Conservation (phyloP, 2,888 invertebrate species). For the Synanthedon myopaeformis region DNA sequence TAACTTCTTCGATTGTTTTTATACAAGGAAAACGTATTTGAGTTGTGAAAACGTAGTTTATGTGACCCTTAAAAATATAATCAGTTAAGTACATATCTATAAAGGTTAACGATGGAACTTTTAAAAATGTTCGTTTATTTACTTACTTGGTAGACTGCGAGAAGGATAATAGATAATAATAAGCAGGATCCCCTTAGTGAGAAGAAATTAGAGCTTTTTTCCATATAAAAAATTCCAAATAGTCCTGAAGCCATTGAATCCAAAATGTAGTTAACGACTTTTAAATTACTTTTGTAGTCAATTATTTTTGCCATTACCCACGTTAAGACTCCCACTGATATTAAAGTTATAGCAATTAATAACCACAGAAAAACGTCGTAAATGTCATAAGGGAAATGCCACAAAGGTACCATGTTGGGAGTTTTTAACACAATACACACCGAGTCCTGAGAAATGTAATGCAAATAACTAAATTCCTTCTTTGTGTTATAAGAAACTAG, state of each 20-base stretch:
- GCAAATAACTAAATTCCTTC: slow-evolving; percentile 16
- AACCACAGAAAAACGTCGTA: slow-evolving; percentile 9
- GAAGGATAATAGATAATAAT: slow-evolving; percentile 21
- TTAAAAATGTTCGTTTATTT: not conserved
- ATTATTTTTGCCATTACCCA: slow-evolving; percentile 18
- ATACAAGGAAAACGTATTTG: slow-evolving; percentile 14
- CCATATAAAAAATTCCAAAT: slow-evolving; percentile 19
- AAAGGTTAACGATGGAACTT: too few relatives aligned
- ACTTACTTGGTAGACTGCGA: slow-evolving; percentile 8
- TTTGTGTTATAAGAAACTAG: slow-evolving; percentile 21
- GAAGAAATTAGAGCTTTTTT: slow-evolving; percentile 12
- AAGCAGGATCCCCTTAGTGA: slow-evolving; percentile 23
- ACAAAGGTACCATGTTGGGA: slow-evolving; percentile 22
- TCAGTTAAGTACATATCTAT: too few relatives aligned
- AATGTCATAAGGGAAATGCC: slow-evolving; percentile 21
- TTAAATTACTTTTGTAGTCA: not conserved
- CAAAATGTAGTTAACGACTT: slow-evolving; percentile 10
- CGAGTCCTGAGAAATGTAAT: slow-evolving; percentile 21
- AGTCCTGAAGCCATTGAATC: slow-evolving; percentile 15
- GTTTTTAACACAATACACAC: slow-evolving; percentile 26
- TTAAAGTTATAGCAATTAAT: slow-evolving; percentile 8
- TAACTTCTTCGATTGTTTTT: slow-evolving; percentile 19
- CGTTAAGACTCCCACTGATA: slow-evolving; percentile 14
- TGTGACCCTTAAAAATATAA: slow-evolving; percentile 20
- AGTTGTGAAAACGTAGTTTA: slow-evolving; percentile 35